Percentiles rank a stretch among this genome's conserved stretches.
Evolutionary conservation across 37 sponge, comb jelly and placozoan species (phyloP).

Genomic region (Bolinopsis microptera): DNA sequence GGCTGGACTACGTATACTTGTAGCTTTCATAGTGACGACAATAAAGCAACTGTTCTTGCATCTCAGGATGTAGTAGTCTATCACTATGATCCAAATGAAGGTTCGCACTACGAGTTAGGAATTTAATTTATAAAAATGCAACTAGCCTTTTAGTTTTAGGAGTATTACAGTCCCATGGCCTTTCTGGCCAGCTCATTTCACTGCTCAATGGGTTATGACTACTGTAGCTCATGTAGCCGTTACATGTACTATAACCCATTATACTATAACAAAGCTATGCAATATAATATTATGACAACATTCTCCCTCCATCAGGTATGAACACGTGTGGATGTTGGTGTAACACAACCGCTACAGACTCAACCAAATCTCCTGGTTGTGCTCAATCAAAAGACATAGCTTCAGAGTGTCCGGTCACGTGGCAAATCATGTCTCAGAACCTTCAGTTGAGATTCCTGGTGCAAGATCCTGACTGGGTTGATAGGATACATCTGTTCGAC

Average conservation of each 20-base stretch:
- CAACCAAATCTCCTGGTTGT: not conserved
- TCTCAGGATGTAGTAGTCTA: not conserved
- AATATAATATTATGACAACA: too few species aligned
- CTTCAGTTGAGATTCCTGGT: not conserved
- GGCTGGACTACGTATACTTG: conserved; percentile 27
- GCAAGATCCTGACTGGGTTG: not conserved
- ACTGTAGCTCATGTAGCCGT: too few species aligned
- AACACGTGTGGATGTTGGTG: not conserved
- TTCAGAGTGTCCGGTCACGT: not conserved
- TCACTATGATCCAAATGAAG: not conserved
- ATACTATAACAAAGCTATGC: too few species aligned
- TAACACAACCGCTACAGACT: not conserved
- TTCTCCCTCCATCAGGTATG: not conserved
- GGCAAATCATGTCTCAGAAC: not conserved
- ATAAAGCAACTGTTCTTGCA: not conserved
- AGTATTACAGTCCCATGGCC: too few species aligned
- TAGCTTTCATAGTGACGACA: not conserved
- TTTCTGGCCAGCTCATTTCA: too few species aligned
- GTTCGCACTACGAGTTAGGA: conserved; percentile 8
- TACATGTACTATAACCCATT: too few species aligned
- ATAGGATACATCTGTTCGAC: not conserved
- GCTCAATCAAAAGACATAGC: not conserved
- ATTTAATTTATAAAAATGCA: too few species aligned
- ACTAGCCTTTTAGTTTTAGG: too few species aligned
- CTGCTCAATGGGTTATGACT: too few species aligned